phyloP scores from a whole-genome alignment of 2,888 invertebrate species.

The Tenthredo amoena region DNA sequence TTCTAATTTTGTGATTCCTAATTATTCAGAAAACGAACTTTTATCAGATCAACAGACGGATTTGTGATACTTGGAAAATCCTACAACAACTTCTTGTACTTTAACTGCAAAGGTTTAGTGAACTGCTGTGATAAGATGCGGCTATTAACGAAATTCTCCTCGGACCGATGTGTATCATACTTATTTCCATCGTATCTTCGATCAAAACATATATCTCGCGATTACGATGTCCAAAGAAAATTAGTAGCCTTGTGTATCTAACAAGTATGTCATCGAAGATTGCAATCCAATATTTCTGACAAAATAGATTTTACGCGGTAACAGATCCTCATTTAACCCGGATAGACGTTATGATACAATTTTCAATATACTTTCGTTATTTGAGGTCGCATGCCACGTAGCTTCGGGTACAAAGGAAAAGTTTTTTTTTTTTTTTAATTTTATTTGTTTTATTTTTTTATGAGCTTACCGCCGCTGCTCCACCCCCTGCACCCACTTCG shows the following conservation, averaged over 20 bases:
- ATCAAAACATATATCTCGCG: neutral
- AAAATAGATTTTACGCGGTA: neutral
- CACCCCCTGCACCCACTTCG: neutral
- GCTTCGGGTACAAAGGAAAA: constrained; percentile 43
- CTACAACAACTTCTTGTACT: neutral
- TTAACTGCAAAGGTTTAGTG: neutral
- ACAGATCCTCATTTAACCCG: neutral
- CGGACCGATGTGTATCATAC: neutral
- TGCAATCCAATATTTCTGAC: neutral
- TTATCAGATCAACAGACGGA: neutral
- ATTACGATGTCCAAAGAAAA: neutral
- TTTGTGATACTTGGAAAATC: neutral
- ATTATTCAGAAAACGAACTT: neutral
- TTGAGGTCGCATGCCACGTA: constrained; percentile 23
- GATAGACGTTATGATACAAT: neutral
- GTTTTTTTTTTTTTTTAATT: constrained; percentile 7
- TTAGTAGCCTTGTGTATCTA: neutral
- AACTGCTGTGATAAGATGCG: neutral
- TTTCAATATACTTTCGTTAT: constrained; percentile 19
- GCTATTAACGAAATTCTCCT: neutral
- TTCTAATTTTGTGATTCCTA: neutral
- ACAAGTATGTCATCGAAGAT: neutral
- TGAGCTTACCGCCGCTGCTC: constrained; percentile 3
- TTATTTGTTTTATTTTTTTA: constrained; percentile 7
- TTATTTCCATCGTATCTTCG: neutral